These are phyloP conservation scores for Thripadectes ignobilis DNA, from an alignment of 2,797 vertebrate genomes.

Conservation along the genomic window DNA sequence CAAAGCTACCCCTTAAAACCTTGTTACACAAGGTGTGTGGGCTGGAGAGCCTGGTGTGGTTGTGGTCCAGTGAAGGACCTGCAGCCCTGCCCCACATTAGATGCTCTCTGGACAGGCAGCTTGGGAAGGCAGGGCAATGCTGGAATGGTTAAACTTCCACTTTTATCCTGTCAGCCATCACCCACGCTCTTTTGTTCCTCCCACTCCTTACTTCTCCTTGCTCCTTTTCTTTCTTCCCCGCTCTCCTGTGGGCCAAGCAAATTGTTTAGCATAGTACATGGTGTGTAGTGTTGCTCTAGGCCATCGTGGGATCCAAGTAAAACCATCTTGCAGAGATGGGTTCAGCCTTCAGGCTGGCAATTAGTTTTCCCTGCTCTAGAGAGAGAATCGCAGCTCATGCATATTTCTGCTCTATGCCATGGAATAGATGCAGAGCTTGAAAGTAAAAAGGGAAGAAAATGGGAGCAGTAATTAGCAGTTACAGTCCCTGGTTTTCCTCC, in stretches of 20 bases:
- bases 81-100: neutral
- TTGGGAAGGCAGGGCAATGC: neutral
- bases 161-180: neutral
- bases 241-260: neutral
- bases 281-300: neutral
- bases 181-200: neutral
- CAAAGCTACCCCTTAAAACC: neutral
- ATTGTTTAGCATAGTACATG: neutral
- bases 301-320: neutral
- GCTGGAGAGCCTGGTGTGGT: rapidly evolving
- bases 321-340: neutral
- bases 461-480: conserved; percentile 17
- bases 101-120: neutral
- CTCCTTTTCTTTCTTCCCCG: neutral
- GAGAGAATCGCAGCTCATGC: neutral
- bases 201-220: neutral
- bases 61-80: neutral
- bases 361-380: neutral
- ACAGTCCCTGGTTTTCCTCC: conserved; percentile 8
- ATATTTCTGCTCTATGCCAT: conserved; percentile 24
- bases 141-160: neutral
- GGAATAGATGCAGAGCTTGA: conserved; percentile 19
- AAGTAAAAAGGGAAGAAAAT: conserved; percentile 18
- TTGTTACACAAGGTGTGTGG: rapidly evolving
- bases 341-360: conserved; percentile 24